A percentile compares a stretch with the other conserved stretches of the same genome.
Evolutionary conservation across 2,888 invertebrate genomes (phyloP).

Genomic region (Latheticus oryzae): DNA sequence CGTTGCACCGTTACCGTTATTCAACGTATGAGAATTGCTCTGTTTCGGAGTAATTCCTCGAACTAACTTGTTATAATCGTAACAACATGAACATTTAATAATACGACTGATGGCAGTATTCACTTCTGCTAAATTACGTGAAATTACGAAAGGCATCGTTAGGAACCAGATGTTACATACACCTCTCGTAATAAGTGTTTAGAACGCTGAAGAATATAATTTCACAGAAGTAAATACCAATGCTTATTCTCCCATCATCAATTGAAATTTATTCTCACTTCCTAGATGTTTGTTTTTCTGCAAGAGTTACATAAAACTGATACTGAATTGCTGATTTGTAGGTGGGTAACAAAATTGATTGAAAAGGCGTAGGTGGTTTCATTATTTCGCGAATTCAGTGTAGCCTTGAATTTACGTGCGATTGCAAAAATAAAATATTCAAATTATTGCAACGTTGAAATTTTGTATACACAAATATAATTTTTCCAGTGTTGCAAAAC

Average conservation of each 20-base stretch:
- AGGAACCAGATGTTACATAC: constrained; percentile 14
- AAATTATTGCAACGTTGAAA: too few relatives aligned
- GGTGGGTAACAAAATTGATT: constrained; percentile 3
- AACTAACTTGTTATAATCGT: constrained; percentile 33
- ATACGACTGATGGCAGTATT: constrained; percentile 9
- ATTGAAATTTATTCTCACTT: constrained; percentile 18
- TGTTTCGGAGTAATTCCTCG: constrained; percentile 22
- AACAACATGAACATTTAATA: constrained; percentile 29
- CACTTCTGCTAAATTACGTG: constrained; percentile 20
- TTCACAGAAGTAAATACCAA: constrained; percentile 3
- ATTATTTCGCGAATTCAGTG: constrained; percentile 13
- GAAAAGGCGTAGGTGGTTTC: constrained; percentile 3
- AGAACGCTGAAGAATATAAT: not conserved
- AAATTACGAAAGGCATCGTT: constrained; percentile 15
- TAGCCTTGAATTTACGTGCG: not conserved
- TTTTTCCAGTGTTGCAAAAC: too few relatives aligned
- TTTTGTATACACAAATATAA: too few relatives aligned
- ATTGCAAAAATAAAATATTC: too few relatives aligned
- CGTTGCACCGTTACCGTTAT: constrained; percentile 27
- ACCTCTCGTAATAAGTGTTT: constrained; percentile 2
- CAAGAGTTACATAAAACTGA: constrained; percentile 3
- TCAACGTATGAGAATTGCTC: constrained; percentile 26
- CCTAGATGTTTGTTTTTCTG: constrained; percentile 6
- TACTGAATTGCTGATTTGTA: constrained; percentile 1
- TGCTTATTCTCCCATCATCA: constrained; percentile 20